Base-by-base conservation (phyloP, 2,888 invertebrate species). In the Cryptocephalus moraei region DNA sequence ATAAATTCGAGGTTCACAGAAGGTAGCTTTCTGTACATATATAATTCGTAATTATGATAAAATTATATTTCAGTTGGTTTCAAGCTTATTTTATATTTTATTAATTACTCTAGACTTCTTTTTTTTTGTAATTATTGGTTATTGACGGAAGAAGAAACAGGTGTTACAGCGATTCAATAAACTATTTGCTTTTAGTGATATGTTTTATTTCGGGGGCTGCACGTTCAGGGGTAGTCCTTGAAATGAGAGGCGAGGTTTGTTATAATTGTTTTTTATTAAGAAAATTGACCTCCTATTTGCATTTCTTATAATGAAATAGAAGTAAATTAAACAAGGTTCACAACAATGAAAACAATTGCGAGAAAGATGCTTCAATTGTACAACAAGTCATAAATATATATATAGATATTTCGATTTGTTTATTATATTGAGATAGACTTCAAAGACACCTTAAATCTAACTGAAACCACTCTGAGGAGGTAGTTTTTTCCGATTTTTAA, bases 151-250 rank as follows among this genome's bases (percentile, higher is more conserved):
- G 6, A 22, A 22, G 22, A 22, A 22, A 6, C 22, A 22, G 22
- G 22, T 22, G 22, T 54, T 52, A 52, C 50, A 49, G 53, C 49
- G 51, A 49, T 53, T 54, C 46, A 54, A 54, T 54, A 54, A 54
- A 54, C 47, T 46, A 46, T 49, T 52, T 52, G 52, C 54, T 54
- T 51, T 51, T 43, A 45, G n/a, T 33, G 41, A 10, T 14, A 33
- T 33, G 38, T 47, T 40, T 43, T 9, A 36, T 36, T 36, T 36
- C 6, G 11, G 6, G 2, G 22, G 22, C n/a, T n/a, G n/a, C n/a
- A n/a, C n/a, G n/a, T n/a, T n/a, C n/a, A n/a, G n/a, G n/a, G n/a
- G n/a, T n/a, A n/a, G n/a, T n/a, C n/a, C n/a, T 22, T 22, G 22
- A 6, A 22, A 22, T 22, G 6, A 22, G 22, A 22, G 6, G 22